Percentiles rank a stretch among this genome's conserved stretches.
Conservation (phyloP, 2,888 invertebrate genomes). For the Gastrophysa polygoni region DNA sequence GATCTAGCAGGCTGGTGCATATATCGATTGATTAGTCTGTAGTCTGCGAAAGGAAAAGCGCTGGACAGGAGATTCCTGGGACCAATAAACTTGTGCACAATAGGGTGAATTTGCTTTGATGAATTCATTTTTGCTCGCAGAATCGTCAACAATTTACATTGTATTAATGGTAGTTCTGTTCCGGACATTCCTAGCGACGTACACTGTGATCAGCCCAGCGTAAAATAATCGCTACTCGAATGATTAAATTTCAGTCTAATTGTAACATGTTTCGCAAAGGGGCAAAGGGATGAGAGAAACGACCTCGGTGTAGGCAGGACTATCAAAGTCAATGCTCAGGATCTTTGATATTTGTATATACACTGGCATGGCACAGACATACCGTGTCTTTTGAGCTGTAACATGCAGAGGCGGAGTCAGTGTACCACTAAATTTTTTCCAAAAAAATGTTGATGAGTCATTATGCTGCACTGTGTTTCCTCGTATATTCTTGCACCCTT, state of each 20-base stretch:
- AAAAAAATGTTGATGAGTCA: no score
- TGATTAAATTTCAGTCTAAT: slow-evolving; percentile 62
- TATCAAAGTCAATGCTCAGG: slow-evolving; percentile 52
- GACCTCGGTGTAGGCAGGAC: slow-evolving; percentile 36
- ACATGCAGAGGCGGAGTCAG: slow-evolving; percentile 5
- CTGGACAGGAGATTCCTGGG: background rate
- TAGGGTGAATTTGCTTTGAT: slow-evolving; percentile 53
- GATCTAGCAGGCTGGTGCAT: no score
- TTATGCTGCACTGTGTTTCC: no score
- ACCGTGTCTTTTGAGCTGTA: slow-evolving; percentile 32
- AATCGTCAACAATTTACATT: slow-evolving; percentile 60
- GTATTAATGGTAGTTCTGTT: slow-evolving; percentile 57
- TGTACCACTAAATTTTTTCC: no score
- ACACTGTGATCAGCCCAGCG: slow-evolving; percentile 58
- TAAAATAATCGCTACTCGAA: slow-evolving; percentile 59
- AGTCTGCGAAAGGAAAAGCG: background rate
- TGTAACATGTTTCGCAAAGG: slow-evolving; percentile 53
- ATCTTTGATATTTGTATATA: slow-evolving; percentile 51
- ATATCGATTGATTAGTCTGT: no score
- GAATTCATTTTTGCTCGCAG: slow-evolving; percentile 44
- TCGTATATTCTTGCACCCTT: no score
- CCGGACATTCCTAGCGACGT: slow-evolving; percentile 59
- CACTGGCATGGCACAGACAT: slow-evolving; percentile 31
- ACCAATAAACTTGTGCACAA: slow-evolving; percentile 49
- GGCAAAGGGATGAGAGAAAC: slow-evolving; percentile 41